These are phyloP conservation scores for Athetis lepigone DNA, from an alignment of 2,888 invertebrate species.

Conservation along the genomic window DNA sequence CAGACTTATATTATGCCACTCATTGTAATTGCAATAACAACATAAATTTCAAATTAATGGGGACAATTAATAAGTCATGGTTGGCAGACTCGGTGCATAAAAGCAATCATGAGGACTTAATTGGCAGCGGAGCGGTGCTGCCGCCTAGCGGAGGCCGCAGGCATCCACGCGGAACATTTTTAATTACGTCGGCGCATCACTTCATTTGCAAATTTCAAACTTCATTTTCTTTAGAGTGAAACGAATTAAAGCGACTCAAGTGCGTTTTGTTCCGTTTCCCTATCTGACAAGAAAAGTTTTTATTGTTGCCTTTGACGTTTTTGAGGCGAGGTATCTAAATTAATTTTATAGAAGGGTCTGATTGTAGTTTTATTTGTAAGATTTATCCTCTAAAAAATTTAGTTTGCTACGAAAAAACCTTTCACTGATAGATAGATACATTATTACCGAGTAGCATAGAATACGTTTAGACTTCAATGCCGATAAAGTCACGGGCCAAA, in stretches of 20 bases:
- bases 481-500: too few relatives aligned
- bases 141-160: constrained; percentile 52
- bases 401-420: too few relatives aligned
- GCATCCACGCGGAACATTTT: constrained; percentile 76
- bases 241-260: constrained; percentile 55
- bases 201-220: constrained; percentile 77
- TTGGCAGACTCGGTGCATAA: constrained; percentile 72
- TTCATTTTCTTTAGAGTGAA: constrained; percentile 61
- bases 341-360: too few relatives aligned
- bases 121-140: constrained; percentile 60
- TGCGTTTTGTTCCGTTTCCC: constrained; percentile 51
- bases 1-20: constrained; percentile 14
- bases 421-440: too few relatives aligned
- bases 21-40: constrained; percentile 47
- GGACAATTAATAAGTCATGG: constrained; percentile 72
- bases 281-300: constrained; percentile 36
- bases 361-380: too few relatives aligned
- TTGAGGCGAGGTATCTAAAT: too few relatives aligned
- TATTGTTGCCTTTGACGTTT: constrained; percentile 49
- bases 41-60: constrained; percentile 64
- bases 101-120: constrained; percentile 74
- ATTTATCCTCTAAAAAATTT: too few relatives aligned
- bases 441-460: too few relatives aligned
- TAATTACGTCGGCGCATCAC: constrained; percentile 83
- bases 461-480: too few relatives aligned